Conservation (phyloP, 2,888 invertebrate species). For the Rambutsinella grinnellia region DNA sequence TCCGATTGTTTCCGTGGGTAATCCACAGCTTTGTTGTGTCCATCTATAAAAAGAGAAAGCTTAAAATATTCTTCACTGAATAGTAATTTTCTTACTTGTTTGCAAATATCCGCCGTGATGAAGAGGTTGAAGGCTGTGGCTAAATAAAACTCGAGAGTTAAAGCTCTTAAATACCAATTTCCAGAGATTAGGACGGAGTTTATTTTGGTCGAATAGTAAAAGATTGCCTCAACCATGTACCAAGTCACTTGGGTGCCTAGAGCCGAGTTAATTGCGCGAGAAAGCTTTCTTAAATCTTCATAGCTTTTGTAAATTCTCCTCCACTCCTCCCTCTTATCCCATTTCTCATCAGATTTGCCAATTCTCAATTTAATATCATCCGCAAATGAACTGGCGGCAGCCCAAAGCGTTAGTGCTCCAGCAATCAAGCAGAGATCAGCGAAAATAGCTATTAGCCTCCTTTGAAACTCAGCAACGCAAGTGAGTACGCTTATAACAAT, state of each 20-base stretch:
- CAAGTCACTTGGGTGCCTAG: slow-evolving; percentile 20
- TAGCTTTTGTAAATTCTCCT: background rate
- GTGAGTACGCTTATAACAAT: background rate
- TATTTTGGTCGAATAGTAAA: slow-evolving; percentile 17
- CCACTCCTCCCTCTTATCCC: background rate
- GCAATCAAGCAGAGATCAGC: background rate
- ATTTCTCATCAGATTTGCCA: background rate
- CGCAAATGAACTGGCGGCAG: slow-evolving; percentile 5
- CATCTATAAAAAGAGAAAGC: background rate
- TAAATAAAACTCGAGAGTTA: slow-evolving; percentile 2
- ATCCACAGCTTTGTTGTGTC: slow-evolving; percentile 11
- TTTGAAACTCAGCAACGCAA: background rate
- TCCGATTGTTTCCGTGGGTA: background rate
- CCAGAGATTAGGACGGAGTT: slow-evolving; percentile 1
- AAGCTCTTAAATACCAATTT: background rate
- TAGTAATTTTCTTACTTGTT: slow-evolving; percentile 5
- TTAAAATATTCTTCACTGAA: background rate
- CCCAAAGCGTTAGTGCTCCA: slow-evolving; percentile 10
- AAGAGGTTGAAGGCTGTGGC: slow-evolving; percentile 10
- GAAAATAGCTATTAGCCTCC: background rate
- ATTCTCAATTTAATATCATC: background rate
- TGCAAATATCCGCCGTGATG: slow-evolving; percentile 14
- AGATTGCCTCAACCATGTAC: slow-evolving; percentile 22
- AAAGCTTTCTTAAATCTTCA: slow-evolving; percentile 7
- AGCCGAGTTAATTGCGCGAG: slow-evolving; percentile 5